Evolutionary conservation across 2,113 vertebrate species (phyloP).

Genomic region (Menura novaehollandiae): DNA sequence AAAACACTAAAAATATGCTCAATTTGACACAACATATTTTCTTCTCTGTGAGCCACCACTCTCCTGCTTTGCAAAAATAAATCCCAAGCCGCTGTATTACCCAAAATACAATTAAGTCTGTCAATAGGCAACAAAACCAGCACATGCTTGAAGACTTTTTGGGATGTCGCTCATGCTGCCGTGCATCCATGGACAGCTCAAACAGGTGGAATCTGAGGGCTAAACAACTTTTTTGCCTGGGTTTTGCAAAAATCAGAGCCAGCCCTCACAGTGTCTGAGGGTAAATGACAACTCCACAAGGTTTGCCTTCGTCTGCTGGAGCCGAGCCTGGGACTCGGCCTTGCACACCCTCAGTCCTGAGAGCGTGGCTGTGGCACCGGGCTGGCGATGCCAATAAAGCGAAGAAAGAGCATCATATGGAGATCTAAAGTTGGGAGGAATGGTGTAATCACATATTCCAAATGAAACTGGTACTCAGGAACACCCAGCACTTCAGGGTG

Average conservation of each 20-base stretch:
- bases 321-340: accelerated
- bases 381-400: background rate
- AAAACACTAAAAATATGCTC: background rate
- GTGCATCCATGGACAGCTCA: background rate
- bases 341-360: background rate
- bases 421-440: too few species aligned
- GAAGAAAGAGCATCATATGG: background rate
- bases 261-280: background rate
- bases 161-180: background rate
- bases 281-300: background rate
- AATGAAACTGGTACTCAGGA: too few species aligned
- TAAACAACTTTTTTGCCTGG: background rate
- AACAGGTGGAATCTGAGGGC: background rate
- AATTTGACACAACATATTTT: background rate
- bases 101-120: background rate
- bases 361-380: accelerated
- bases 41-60: background rate
- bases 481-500: too few species aligned
- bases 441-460: too few species aligned
- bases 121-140: background rate
- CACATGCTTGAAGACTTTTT: background rate
- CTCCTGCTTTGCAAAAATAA: background rate
- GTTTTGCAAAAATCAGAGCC: background rate
- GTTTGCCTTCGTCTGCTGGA: background rate
- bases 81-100: accelerated